Base-by-base conservation (phyloP, 2,113 vertebrate genomes). In the Mungos mungo region DNA sequence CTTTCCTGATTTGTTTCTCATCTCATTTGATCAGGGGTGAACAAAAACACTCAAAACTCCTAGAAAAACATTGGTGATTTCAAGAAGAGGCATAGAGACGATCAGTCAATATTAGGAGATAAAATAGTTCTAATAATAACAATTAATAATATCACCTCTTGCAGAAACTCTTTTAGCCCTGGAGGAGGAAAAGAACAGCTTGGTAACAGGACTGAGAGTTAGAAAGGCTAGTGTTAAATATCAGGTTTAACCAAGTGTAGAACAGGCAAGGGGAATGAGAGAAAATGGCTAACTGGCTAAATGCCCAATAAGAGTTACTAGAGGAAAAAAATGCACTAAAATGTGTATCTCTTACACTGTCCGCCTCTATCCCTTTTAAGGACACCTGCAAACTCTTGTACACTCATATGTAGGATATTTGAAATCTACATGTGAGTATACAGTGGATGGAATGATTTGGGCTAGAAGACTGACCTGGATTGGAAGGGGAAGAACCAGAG, bases 181-280 rank as follows among this genome's bases (percentile, higher is more conserved):
- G 35, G 57, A 94, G 74, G 41, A 97, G 31, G 47, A 33, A 96
- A 80, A n/a, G 14, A 85, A n/a, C 25, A 72, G 52, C 35, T 87
- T 72, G 84, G 60, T 77, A 96, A 94, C 88, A 41, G 69, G 71
- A 72, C 68, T 94, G 65, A 96, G 47, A 93, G 84, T 84, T 90
- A 86, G 74, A 92, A 96, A 96, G 74, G n/a, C 90, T 89, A 79
- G n/a, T 90, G 92, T 90, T 96, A 95, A 90, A 95, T 90, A 68
- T 93, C 88, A 81, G 54, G 88, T 84, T 94, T 90, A 96, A 96
- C 14, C 0, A 6, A 14, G 33, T 80, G 0, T 52, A 68, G 81
- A 93, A 92, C 57, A 88, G 35, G 52, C 41, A 88, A 84, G 68
- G 33, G 52, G 35, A 96, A 69, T 29, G 57, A 76, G 5, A 95